A percentile compares a stretch with the other conserved stretches of the same genome.
These are phyloP conservation scores for Corvus cornix DNA, from an alignment of 2,113 vertebrate species.

Conservation along the genomic window DNA sequence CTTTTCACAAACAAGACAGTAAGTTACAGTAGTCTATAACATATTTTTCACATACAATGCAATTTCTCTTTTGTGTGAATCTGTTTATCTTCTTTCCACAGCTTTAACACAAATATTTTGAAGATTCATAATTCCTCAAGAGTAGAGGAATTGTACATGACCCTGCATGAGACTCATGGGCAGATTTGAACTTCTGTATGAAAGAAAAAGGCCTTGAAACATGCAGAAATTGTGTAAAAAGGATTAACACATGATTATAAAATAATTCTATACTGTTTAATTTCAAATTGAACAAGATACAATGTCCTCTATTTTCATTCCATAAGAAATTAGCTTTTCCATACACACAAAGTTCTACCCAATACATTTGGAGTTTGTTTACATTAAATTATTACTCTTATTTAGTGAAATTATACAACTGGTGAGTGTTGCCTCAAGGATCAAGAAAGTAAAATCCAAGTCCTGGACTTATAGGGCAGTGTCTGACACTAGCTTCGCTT, in stretches of 20 bases:
- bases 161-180: not conserved
- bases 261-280: not conserved
- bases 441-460: not conserved
- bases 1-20: not conserved
- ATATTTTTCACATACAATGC: not conserved
- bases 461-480: not conserved
- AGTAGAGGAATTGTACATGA: not conserved
- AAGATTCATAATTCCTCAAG: not conserved
- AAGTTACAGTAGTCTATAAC: not conserved
- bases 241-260: not conserved
- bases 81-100: not conserved
- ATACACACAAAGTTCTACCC: not conserved
- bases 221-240: not conserved
- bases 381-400: not conserved
- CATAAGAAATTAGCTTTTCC: not conserved
- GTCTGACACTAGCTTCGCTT: not conserved
- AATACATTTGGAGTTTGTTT: not conserved
- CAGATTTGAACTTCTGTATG: not conserved
- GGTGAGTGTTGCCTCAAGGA: not conserved
- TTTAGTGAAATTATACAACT: not conserved
- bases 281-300: not conserved
- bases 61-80: not conserved
- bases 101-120: not conserved
- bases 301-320: not conserved
- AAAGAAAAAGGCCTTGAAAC: not conserved